phyloP scores from a whole-genome alignment of 2,797 vertebrate genomes.

The Scleropages formosus region DNA sequence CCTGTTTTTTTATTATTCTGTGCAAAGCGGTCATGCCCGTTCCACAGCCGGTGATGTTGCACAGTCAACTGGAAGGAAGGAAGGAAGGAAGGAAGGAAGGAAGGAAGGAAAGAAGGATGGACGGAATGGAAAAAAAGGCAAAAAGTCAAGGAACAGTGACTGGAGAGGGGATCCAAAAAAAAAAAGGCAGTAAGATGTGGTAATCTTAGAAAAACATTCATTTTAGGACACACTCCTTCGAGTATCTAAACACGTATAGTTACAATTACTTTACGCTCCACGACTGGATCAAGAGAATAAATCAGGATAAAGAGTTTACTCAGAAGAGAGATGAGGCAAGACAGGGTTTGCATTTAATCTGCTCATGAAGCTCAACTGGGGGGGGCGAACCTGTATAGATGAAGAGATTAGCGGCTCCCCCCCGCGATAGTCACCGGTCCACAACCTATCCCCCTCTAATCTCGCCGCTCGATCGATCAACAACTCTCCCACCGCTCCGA shows the following conservation, averaged over 20 bases:
- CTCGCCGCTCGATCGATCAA: constrained; percentile 26
- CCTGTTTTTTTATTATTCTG: constrained; percentile 4
- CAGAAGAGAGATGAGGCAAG: background rate
- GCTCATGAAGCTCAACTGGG: constrained; percentile 28
- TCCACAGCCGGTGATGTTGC: background rate
- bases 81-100: no score
- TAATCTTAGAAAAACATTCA: no score
- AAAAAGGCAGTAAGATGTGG: no score
- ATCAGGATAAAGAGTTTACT: background rate
- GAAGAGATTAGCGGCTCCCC: constrained; percentile 32
- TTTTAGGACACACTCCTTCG: no score
- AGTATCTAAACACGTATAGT: background rate
- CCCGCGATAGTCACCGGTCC: constrained; percentile 23
- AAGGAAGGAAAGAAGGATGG: no score
- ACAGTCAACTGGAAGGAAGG: background rate
- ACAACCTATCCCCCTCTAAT: constrained; percentile 30
- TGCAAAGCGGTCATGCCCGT: background rate
- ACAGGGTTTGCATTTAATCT: constrained; percentile 24
- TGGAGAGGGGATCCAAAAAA: no score
- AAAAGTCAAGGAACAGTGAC: background rate
- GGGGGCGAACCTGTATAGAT: constrained; percentile 24
- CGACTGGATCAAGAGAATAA: no score
- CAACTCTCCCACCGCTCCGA: background rate
- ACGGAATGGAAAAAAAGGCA: background rate
- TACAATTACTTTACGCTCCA: background rate